phyloP scores from a whole-genome alignment of 2,113 vertebrate genomes.

The Carlito syrichta region DNA sequence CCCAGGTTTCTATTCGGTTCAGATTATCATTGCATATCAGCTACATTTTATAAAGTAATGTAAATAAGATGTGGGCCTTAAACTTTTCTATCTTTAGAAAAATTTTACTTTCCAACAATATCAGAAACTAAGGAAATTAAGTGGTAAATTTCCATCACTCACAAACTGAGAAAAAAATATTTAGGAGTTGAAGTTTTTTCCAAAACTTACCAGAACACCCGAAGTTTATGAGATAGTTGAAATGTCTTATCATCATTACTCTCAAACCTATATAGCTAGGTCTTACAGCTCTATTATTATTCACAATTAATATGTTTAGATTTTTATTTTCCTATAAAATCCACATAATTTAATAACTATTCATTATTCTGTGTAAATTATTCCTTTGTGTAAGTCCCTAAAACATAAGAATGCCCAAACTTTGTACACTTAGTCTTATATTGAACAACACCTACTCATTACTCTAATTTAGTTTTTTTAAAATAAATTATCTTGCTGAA shows the following conservation, averaged over 20 bases:
- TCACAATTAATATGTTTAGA: not conserved
- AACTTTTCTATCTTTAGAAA: not conserved
- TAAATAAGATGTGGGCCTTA: not conserved
- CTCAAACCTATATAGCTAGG: not conserved
- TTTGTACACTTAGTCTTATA: not conserved
- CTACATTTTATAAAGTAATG: not conserved
- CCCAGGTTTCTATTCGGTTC: not conserved
- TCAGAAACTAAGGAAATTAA: not conserved
- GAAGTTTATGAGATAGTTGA: not conserved
- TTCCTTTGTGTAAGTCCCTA: not conserved
- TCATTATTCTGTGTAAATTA: not conserved
- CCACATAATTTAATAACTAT: not conserved
- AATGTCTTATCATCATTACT: not conserved
- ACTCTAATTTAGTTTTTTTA: not conserved
- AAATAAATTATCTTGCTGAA: not conserved
- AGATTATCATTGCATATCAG: not conserved
- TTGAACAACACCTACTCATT: not conserved
- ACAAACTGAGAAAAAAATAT: not conserved
- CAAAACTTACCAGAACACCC: not conserved
- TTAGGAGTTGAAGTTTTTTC: not conserved
- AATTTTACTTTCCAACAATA: not conserved
- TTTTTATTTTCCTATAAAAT: not conserved
- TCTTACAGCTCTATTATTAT: not conserved
- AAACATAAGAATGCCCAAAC: not conserved
- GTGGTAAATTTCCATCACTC: not conserved